Evolutionary conservation across 2,797 vertebrate genomes (phyloP).

Genomic region (Chaetophractus vellerosus): DNA sequence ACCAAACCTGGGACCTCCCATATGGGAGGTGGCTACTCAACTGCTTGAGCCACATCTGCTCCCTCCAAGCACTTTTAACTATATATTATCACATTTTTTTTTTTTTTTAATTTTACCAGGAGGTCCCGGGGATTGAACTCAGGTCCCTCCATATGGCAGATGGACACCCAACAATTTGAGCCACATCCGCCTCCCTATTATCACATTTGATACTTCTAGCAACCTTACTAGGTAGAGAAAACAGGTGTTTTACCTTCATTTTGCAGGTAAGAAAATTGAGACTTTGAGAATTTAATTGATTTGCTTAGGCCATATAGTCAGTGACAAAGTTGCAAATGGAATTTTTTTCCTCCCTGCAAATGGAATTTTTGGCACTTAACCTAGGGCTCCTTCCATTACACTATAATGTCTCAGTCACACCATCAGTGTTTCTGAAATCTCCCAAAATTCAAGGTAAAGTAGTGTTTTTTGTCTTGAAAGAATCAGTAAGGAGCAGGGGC

Average conservation of each 20-base stretch:
- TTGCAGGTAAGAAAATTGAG: constrained; percentile 49
- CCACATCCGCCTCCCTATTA: not conserved
- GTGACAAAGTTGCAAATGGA: constrained; percentile 1
- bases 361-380: constrained; percentile 13
- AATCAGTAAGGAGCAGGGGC: not conserved
- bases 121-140: too few species aligned
- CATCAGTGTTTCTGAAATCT: constrained; percentile 9
- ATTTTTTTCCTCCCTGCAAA: not conserved
- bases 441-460: constrained; percentile 22
- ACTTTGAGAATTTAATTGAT: constrained; percentile 24
- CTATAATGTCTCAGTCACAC: not conserved
- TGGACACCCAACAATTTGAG: too few species aligned
- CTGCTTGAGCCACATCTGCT: too few species aligned
- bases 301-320: not conserved
- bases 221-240: constrained; percentile 31
- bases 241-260: not conserved
- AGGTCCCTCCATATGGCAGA: too few species aligned
- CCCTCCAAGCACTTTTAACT: too few species aligned
- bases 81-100: constrained; percentile 32
- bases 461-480: not conserved
- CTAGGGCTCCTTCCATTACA: not conserved
- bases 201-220: constrained; percentile 23
- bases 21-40: too few species aligned
- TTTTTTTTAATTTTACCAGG: too few species aligned
- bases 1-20: too few species aligned